phyloP scores from a whole-genome alignment of 2,888 invertebrate genomes.

The Chymomyza fuscimana region DNA sequence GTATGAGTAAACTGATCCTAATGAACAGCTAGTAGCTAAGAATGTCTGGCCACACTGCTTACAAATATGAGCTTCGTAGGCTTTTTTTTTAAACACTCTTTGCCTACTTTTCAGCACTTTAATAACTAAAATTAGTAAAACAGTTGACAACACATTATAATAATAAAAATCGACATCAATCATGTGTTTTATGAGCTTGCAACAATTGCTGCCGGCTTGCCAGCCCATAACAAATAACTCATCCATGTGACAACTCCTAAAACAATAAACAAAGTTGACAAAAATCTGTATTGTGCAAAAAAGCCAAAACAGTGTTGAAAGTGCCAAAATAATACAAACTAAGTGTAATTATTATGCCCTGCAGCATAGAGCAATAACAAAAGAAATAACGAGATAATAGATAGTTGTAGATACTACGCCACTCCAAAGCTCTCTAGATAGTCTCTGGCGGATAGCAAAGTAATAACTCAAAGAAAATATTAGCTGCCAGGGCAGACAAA shows the following conservation, averaged over 20 bases:
- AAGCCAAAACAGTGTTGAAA: background rate
- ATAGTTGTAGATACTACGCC: background rate
- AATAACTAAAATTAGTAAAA: background rate
- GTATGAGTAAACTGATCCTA: too few relatives aligned
- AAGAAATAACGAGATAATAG: background rate
- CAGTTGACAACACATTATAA: background rate
- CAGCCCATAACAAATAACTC: background rate
- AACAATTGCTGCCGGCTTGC: background rate
- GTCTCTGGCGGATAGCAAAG: slow-evolving; percentile 40
- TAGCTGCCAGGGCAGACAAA: slow-evolving; percentile 42
- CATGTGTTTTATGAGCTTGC: background rate
- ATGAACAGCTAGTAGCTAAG: too few relatives aligned
- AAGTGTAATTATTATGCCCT: slow-evolving; percentile 57
- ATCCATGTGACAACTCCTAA: background rate
- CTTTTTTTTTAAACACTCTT: too few relatives aligned
- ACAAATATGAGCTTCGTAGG: too few relatives aligned
- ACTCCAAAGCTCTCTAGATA: background rate
- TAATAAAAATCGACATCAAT: background rate
- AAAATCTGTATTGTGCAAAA: background rate
- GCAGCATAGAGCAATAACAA: slow-evolving; percentile 3
- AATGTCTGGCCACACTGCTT: too few relatives aligned
- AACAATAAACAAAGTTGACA: background rate
- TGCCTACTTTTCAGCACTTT: background rate
- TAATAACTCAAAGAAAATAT: slow-evolving; percentile 55
- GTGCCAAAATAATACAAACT: slow-evolving; percentile 57